Base-by-base conservation (phyloP, 2,797 vertebrate species). In the Melanotaenia pygmaea region DNA sequence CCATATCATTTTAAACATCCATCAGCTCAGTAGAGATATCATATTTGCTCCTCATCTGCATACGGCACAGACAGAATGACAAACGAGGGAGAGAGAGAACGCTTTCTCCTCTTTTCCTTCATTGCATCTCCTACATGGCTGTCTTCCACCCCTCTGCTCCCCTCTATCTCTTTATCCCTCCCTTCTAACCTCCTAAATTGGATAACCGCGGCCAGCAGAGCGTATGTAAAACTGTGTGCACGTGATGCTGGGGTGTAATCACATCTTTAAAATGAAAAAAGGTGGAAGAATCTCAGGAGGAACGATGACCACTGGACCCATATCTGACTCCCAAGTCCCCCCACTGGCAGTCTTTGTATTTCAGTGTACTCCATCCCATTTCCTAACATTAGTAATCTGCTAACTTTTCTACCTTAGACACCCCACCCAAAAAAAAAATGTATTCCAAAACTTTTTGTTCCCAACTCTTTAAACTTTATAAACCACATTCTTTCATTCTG, bases 11-110 rank as follows among this genome's bases (percentile, higher is more conserved):
- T 91, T 88, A 87, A 89, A 91, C 89, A 93, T 92, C 90, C 92
- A 94, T 93, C 92, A 93, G 88, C 88, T 86, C 89, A 89, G 86
- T 88, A 87, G 90, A 85, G 88, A 91, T 90, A 90, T 91, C 88
- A 93, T 91, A 94, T 93, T 92, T 92, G 88, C 85, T 89, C 64
- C 90, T 94, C 91, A 93, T 93, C 90, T 94, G 87, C 91, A 93
- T 92, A 90, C 59, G 64, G 84, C 56, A 76, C 84, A 77, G 86
- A 85, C 91, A 91, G 92, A 93, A 94, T 94, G 92, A 93, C 89
- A 92, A 93, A 93, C 70, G 81, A 90, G 79, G 76, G 60, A 40
- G 68, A 64, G 76, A 53, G 77, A 24, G 61, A 59, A 47, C 3
- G 3, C 40, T 26, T 51, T 32, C 56, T 67, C 62, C 70, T 74